A percentile compares a stretch with the other conserved stretches of the same genome.
These are phyloP conservation scores for Dusona sp. DNA, from an alignment of 2,888 invertebrate species.

Conservation along the genomic window DNA sequence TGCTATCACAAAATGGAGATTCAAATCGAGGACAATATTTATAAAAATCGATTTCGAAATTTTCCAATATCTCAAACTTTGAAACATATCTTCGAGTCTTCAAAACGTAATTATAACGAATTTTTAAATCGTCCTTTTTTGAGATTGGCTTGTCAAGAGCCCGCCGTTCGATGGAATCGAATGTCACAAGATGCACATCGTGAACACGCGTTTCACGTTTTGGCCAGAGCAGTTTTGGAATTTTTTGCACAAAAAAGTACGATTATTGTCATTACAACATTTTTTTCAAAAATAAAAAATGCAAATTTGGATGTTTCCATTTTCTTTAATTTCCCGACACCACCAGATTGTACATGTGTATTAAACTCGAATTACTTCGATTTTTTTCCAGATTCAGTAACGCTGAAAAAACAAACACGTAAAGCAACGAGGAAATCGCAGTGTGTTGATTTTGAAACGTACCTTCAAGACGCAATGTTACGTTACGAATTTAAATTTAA, in stretches of 20 bases:
- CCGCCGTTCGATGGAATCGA: conserved; percentile 86
- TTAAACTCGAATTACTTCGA: background rate
- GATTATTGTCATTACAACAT: conserved; percentile 66
- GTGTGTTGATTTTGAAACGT: conserved; percentile 77
- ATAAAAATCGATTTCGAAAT: conserved; percentile 85
- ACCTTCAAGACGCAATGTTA: conserved; percentile 76
- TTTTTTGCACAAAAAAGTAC: conserved; percentile 87
- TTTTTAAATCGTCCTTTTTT: conserved; percentile 89
- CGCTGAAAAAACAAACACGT: conserved; percentile 76
- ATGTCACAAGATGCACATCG: conserved; percentile 85
- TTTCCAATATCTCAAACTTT: conserved; percentile 89
- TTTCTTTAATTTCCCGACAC: background rate
- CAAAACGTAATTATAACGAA: conserved; percentile 79
- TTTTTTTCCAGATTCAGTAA: conserved; percentile 73
- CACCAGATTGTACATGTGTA: background rate
- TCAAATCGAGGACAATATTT: conserved; percentile 51
- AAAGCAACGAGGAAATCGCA: conserved; percentile 82
- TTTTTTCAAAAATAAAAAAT: background rate
- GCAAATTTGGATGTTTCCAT: background rate
- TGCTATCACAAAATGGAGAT: conserved; percentile 90
- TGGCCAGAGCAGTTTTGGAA: conserved; percentile 88
- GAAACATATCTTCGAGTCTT: conserved; percentile 81
- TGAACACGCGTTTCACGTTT: conserved; percentile 80
- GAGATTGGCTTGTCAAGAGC: conserved; percentile 90
- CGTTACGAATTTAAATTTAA: conserved; percentile 75